A percentile compares a stretch with the other conserved stretches of the same genome.
Evolutionary conservation across 1,140 invertebrate species (phyloP).

Genomic region (Triops longicaudatus): DNA sequence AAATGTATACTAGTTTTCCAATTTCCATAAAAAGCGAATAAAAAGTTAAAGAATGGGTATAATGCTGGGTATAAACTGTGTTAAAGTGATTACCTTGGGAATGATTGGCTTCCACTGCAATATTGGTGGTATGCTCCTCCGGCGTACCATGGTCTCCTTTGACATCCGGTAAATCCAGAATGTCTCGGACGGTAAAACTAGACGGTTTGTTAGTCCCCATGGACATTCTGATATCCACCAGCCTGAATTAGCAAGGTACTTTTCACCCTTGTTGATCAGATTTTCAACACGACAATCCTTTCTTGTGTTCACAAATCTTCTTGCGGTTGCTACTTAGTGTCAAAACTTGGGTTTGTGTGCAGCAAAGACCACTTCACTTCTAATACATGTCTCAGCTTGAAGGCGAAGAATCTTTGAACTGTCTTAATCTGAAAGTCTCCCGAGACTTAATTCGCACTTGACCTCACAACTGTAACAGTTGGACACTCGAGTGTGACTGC

Average conservation of each 20-base stretch:
- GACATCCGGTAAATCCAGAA: conserved; percentile 31
- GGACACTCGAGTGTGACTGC: not conserved
- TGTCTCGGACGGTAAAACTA: conserved; percentile 31
- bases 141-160: conserved; percentile 20
- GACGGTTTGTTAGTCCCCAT: conserved; percentile 29
- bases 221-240: conserved; percentile 29
- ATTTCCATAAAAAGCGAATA: too few relatives aligned
- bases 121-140: not conserved
- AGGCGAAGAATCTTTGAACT: too few relatives aligned
- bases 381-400: too few relatives aligned
- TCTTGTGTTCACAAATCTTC: too few relatives aligned
- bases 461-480: not conserved
- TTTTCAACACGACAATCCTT: too few relatives aligned
- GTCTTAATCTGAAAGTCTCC: not conserved
- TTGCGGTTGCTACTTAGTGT: too few relatives aligned
- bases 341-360: not conserved
- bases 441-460: not conserved
- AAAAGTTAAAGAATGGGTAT: too few relatives aligned
- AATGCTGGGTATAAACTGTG: too few relatives aligned
- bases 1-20: too few relatives aligned
- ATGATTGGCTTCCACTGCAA: not conserved
- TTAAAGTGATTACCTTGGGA: not conserved
- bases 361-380: not conserved
- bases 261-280: too few relatives aligned
- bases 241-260: not conserved